phyloP scores from a whole-genome alignment of 2,888 invertebrate species.

The Camponotus fellah region DNA sequence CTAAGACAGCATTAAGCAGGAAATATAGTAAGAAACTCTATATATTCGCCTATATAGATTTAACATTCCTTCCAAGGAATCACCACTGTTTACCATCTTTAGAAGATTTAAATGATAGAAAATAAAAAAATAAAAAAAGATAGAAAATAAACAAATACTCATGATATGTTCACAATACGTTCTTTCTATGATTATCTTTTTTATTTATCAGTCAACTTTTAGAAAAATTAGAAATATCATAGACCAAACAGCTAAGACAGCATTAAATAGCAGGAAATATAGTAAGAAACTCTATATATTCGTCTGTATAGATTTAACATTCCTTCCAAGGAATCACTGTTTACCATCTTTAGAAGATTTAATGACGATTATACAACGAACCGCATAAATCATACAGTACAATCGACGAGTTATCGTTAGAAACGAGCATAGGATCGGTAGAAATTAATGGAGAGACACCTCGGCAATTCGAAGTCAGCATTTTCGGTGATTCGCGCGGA shows the following conservation, averaged over 20 bases:
- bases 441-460: slow-evolving; percentile 44
- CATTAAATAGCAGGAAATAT: slow-evolving; percentile 4
- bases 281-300: background rate
- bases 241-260: background rate
- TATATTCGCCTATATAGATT: background rate
- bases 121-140: too few relatives aligned
- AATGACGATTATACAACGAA: slow-evolving; percentile 12
- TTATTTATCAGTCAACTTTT: background rate
- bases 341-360: too few relatives aligned
- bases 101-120: slow-evolving; percentile 17
- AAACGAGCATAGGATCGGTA: slow-evolving; percentile 31
- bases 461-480: slow-evolving; percentile 44
- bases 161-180: slow-evolving; percentile 36
- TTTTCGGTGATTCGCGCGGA: slow-evolving; percentile 30
- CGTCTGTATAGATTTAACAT: background rate
- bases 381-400: slow-evolving; percentile 34
- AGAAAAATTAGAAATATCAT: background rate
- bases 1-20: background rate
- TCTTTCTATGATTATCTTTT: background rate
- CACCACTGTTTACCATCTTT: slow-evolving; percentile 40
- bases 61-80: slow-evolving; percentile 33
- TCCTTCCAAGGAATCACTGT: too few relatives aligned
- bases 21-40: background rate
- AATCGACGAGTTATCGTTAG: slow-evolving; percentile 45
- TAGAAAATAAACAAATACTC: slow-evolving; percentile 72